phyloP scores from a whole-genome alignment of 2,113 vertebrate species.

The Pteronura brasiliensis region DNA sequence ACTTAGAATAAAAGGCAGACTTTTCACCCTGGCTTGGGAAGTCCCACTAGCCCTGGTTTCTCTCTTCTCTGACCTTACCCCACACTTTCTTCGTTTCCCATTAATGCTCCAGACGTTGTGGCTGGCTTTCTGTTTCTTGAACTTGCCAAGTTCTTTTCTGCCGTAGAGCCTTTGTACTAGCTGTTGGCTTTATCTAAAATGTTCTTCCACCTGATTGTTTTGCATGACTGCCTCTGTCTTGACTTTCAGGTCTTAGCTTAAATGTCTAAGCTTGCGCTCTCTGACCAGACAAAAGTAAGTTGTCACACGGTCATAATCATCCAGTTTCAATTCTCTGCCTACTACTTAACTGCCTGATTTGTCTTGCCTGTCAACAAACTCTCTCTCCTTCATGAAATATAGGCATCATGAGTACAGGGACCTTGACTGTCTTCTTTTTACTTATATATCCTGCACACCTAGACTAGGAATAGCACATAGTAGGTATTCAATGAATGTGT shows the following conservation, averaged over 20 bases:
- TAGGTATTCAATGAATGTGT: neutral
- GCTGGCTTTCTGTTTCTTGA: neutral
- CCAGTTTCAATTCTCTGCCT: neutral
- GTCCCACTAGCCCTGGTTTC: neutral
- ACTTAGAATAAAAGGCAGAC: neutral
- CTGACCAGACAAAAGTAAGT: neutral
- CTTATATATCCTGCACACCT: neutral
- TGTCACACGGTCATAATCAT: neutral
- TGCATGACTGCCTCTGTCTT: neutral
- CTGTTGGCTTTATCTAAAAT: neutral
- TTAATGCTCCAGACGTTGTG: neutral
- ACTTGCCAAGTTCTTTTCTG: neutral
- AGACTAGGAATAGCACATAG: neutral
- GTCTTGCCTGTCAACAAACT: neutral
- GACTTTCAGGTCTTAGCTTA: neutral
- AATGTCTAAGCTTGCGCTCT: neutral
- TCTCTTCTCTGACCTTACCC: neutral
- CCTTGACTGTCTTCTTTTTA: neutral
- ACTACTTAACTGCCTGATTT: neutral
- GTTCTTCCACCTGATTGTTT: neutral
- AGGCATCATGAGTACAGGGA: neutral
- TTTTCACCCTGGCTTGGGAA: neutral
- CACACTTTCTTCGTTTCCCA: neutral
- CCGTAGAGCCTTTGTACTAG: neutral
- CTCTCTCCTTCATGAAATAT: neutral